Percentiles rank a stretch among this genome's conserved stretches.
Conservation (phyloP, 2,797 vertebrate species). For the Pseudomugil tenellus region DNA sequence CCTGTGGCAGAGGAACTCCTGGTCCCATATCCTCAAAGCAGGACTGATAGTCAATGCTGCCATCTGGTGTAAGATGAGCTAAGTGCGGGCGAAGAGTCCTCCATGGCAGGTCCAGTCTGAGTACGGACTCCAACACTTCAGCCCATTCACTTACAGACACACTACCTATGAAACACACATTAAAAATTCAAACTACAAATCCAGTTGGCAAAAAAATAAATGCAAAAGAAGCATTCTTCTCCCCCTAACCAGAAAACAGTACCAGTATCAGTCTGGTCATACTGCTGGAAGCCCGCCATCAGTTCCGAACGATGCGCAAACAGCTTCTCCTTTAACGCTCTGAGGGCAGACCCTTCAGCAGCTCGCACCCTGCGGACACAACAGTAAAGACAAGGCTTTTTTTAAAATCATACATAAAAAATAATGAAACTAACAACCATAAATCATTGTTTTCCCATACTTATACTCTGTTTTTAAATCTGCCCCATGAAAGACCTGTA, state of each 20-base stretch:
- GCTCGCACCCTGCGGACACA: slow-evolving; percentile 82
- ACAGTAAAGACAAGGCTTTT: background rate
- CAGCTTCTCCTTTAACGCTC: slow-evolving; percentile 89
- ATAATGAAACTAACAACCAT: background rate
- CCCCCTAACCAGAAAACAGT: slow-evolving; percentile 7
- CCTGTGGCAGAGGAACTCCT: slow-evolving; percentile 85
- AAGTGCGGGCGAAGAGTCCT: slow-evolving; percentile 87
- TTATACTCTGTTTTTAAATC: background rate
- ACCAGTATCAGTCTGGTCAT: slow-evolving; percentile 86
- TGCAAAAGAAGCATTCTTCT: too few relatives aligned
- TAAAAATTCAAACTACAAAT: background rate
- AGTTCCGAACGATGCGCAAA: slow-evolving; percentile 90
- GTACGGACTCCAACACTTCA: slow-evolving; percentile 84
- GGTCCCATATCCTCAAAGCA: slow-evolving; percentile 89
- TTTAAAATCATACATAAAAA: background rate
- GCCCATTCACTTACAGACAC: slow-evolving; percentile 90
- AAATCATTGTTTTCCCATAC: background rate
- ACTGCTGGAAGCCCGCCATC: slow-evolving; percentile 84
- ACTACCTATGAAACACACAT: slow-evolving; percentile 54
- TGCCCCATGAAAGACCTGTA: slow-evolving; percentile 44
- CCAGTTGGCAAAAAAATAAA: background rate
- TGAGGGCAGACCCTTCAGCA: slow-evolving; percentile 91
- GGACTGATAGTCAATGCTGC: slow-evolving; percentile 88
- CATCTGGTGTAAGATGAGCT: slow-evolving; percentile 76
- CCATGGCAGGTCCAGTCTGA: slow-evolving; percentile 93